phyloP scores from a whole-genome alignment of 2,797 vertebrate genomes.

The Labroides dimidiatus region DNA sequence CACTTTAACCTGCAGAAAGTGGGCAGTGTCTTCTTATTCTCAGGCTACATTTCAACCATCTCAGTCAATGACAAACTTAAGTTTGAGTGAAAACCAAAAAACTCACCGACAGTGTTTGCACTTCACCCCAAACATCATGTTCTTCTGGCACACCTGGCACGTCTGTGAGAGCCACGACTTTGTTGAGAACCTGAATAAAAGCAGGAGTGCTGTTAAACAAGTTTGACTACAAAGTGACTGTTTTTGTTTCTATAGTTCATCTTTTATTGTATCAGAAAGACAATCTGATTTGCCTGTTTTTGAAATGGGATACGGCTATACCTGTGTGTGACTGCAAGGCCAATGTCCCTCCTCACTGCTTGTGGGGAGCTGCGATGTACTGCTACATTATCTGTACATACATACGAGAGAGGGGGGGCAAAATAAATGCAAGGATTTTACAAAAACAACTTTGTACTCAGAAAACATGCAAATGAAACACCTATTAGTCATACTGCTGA shows the following conservation, averaged over 20 bases:
- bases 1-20: slow-evolving; percentile 92
- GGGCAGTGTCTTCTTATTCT: background rate
- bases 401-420: background rate
- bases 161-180: slow-evolving; percentile 98
- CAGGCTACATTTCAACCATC: background rate
- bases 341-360: slow-evolving; percentile 93
- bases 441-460: background rate
- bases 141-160: slow-evolving; percentile 98
- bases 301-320: slow-evolving; percentile 42
- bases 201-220: background rate
- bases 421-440: background rate
- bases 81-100: background rate
- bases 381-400: slow-evolving; percentile 82
- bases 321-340: slow-evolving; percentile 96
- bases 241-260: no score
- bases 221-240: background rate
- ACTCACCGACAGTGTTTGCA: slow-evolving; percentile 93
- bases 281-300: no score
- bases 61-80: background rate
- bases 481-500: no score
- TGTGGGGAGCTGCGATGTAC: slow-evolving; percentile 94
- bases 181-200: slow-evolving; percentile 91
- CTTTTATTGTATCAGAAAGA: no score
- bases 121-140: slow-evolving; percentile 99
- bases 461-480: no score